Base-by-base conservation (phyloP, 2,888 invertebrate species). In the Empis stercorea region DNA sequence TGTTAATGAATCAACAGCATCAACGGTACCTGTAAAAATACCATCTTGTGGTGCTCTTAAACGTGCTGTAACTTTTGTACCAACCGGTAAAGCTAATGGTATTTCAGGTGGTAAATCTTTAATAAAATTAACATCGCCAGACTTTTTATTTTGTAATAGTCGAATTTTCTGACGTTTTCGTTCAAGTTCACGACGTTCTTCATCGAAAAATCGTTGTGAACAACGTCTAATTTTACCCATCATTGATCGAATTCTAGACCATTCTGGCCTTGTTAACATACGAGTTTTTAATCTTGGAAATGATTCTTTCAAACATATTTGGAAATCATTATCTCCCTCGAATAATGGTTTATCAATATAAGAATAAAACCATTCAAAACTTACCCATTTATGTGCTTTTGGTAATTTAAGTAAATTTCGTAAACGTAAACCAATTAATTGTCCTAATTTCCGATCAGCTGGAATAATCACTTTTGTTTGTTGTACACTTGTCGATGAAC, bases 331-430 rank as follows among this genome's bases (percentile, higher is more conserved):
- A 62, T 94, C 94, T 34, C 91, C 93, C 55, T 87, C 82, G 71
- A 99, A 97, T 34, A 99, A 72, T 32, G 91, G 85, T 63, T 86
- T 85, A 64, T 99, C 99, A 57, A 99, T 86, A 61, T 95, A 96
- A 56, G 97, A 96, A 70, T 99, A 99, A 71, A 99, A 99, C 84
- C 95, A 99, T 68, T 99, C 99, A 70, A 93, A 97, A 68, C 94
- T 96, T 10, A 97, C 96, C 94, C 96, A 97, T 71, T 93, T 94
- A 65, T 97, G 95, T 5, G 97, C 97, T 73, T 97, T 97, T 1
- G 99, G 97, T 53, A 99, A 71, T 71, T 97, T 97, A 5, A 99
- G 73, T 30, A 99, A 76, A 72, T 99, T 99, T 54, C 92, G 75
- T 49, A 93, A 71, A 54, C 92, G 75, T 72, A 89, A 78, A 2